Evolutionary conservation across 2,888 invertebrate species (phyloP), one percentile per base, ranked within the genome.

Genomic region (Eupeodes latifasciatus): DNA sequence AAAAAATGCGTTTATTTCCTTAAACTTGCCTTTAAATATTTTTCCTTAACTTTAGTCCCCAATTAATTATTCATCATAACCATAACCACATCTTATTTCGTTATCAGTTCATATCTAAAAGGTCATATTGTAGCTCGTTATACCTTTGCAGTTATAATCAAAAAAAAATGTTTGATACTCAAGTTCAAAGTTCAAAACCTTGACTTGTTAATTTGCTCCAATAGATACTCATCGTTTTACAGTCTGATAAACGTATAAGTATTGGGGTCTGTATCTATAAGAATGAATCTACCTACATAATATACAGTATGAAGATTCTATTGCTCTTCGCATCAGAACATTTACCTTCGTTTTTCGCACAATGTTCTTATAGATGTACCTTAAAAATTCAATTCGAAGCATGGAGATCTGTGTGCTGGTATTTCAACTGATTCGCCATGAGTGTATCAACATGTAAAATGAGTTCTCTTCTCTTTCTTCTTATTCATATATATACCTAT

Each of bases 401-500:
- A 75, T 75, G 51, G 3, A 40, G 6, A 40, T 40, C 2, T 75
- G 47, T 64, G 66, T 49, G 12, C 27, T 47, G 16, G 61, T 75
- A 40, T 36, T 79, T 67, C 61, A 69, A 64, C 77, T 81, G 88
- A 81, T 85, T 85, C 75, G 64, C 75, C 78, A 80, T 44, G 10
- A 47, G 47, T 34, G 74, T 85, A 88, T 85, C 88, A 88, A 88
- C 85, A 85, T 88, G 85, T 81, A 81, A 88, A 27, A 85, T 77
- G 85, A 74, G 81, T 85, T 71, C 62, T 76, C 62, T 72, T 84
- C 72, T 84, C 67, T 71, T 77, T 71, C 71, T 36, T 55, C 19
- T 6, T 47, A 7, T 10, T 47, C 47, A 47, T 47, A 40, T 19
- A 19, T 1, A n/a, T 40, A 40, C 27, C 27, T 27, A 27, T 27